These are phyloP conservation scores for Drosophila recens DNA, from an alignment of 2,888 invertebrate genomes.

Conservation along the genomic window DNA sequence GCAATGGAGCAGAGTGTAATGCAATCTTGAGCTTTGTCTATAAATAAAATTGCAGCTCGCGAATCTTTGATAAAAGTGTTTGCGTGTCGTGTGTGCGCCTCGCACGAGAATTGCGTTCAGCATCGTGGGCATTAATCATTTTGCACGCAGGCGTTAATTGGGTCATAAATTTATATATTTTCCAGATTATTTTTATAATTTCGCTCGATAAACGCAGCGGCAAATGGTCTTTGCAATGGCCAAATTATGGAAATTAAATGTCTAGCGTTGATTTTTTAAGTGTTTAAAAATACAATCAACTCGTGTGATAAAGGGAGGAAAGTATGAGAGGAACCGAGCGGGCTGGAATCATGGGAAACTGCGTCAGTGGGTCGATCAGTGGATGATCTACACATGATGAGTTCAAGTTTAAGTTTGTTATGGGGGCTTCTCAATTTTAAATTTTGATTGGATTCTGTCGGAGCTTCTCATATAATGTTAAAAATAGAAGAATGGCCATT, in stretches of 20 bases:
- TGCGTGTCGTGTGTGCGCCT: constrained; percentile 35
- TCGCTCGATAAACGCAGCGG: constrained; percentile 34
- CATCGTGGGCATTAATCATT: constrained; percentile 53
- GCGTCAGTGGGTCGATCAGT: constrained; percentile 30
- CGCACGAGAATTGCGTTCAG: constrained; percentile 46
- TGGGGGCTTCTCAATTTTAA: not conserved
- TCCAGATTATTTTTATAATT: constrained; percentile 70
- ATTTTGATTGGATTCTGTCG: constrained; percentile 12
- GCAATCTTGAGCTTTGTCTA: constrained; percentile 70
- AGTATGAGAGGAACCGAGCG: not conserved
- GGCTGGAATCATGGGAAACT: not conserved
- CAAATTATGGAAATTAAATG: constrained; percentile 33
- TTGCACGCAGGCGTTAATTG: constrained; percentile 71
- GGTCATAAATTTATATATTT: constrained; percentile 73
- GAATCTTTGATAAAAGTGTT: constrained; percentile 69
- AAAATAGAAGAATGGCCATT: constrained; percentile 37
- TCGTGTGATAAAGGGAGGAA: constrained; percentile 17
- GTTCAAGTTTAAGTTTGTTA: constrained; percentile 75
- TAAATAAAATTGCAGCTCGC: constrained; percentile 68
- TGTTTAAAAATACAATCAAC: constrained; percentile 42
- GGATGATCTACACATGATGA: constrained; percentile 31
- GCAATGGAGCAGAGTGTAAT: constrained; percentile 65
- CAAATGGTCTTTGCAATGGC: no score
- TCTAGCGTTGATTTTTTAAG: constrained; percentile 19
- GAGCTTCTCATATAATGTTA: constrained; percentile 24